Evolutionary conservation across 2,888 invertebrate genomes (phyloP), one percentile per base, ranked within the genome.

Genomic region (Tiphia femorata): DNA sequence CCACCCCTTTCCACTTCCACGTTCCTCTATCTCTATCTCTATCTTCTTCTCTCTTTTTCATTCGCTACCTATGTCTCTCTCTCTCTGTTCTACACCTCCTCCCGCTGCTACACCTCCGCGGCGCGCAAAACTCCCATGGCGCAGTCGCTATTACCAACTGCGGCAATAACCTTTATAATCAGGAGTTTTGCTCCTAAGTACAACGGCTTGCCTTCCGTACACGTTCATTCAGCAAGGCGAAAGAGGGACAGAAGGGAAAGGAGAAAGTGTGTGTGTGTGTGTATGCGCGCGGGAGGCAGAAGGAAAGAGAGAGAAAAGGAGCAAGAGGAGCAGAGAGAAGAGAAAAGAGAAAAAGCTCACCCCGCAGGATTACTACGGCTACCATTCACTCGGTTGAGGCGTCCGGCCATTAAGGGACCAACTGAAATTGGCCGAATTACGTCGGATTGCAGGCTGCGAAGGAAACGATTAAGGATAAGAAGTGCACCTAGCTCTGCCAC

Each of bases 111-210:
- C 64, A 55, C 64, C 60, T 49, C 53, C 67, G 66, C n/a, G n/a
- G n/a, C n/a, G n/a, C n/a, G n/a, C n/a, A 6, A 29, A 12, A 10
- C 33, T 7, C 33, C 12, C 33, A 3, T 5, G 33, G 33, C 12
- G 33, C 33, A 33, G 12, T 42, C 37, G 40, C 50, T 51, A 41
- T 64, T 64, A 55, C 67, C 67, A 67, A 70, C 67, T 73, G 71
- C 58, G 66, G 72, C 73, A 72, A 75, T 78, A 75, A 75, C 73
- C 72, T 69, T 72, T 73, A 73, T 77, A 78, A 78, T 75, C 75
- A 76, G 71, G 67, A 76, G 73, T 77, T 79, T 76, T 70, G 70
- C 67, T 68, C 67, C 58, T 64, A 38, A 64, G 58, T 62, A 58
- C 48, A 30, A 38, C 33, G 10, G 14, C 12, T 38, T 19, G 33